These are phyloP conservation scores for Gibbula magus DNA, from an alignment of 2,888 invertebrate genomes.

Conservation along the genomic window DNA sequence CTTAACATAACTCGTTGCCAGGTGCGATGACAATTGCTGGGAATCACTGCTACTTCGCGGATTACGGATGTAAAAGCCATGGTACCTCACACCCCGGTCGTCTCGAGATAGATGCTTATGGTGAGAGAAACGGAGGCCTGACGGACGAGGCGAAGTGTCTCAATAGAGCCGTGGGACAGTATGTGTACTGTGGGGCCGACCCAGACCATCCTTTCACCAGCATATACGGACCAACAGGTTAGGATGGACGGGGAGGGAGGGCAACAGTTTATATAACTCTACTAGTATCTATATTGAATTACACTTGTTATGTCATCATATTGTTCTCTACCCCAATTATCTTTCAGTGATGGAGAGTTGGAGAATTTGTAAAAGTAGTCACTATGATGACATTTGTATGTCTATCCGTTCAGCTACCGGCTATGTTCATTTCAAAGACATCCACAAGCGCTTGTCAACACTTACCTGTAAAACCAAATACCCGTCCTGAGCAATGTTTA, in stretches of 20 bases:
- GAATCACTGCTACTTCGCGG: slow-evolving; percentile 48
- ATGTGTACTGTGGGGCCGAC: slow-evolving; percentile 45
- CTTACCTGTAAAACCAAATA: too few relatives aligned
- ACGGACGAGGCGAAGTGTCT: slow-evolving; percentile 45
- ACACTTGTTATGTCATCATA: too few relatives aligned
- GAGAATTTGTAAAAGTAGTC: too few relatives aligned
- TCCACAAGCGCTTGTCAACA: too few relatives aligned
- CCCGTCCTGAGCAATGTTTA: too few relatives aligned
- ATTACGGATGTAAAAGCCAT: slow-evolving; percentile 50
- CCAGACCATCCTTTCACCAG: slow-evolving; percentile 43
- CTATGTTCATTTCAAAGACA: too few relatives aligned
- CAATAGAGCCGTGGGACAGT: slow-evolving; percentile 40
- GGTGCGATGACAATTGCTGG: slow-evolving; percentile 54
- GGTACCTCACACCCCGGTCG: slow-evolving; percentile 30
- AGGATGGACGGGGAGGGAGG: neutral
- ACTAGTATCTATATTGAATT: too few relatives aligned
- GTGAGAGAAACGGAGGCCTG: slow-evolving; percentile 41
- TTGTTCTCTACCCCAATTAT: too few relatives aligned
- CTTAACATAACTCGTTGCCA: slow-evolving; percentile 10
- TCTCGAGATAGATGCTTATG: slow-evolving; percentile 43
- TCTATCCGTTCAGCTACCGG: too few relatives aligned
- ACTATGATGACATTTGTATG: too few relatives aligned
- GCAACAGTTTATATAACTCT: too few relatives aligned
- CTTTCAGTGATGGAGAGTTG: too few relatives aligned
- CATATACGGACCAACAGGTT: slow-evolving; percentile 57